Base-by-base conservation (phyloP, 2,888 invertebrate genomes). In the Calameuta idolon region DNA sequence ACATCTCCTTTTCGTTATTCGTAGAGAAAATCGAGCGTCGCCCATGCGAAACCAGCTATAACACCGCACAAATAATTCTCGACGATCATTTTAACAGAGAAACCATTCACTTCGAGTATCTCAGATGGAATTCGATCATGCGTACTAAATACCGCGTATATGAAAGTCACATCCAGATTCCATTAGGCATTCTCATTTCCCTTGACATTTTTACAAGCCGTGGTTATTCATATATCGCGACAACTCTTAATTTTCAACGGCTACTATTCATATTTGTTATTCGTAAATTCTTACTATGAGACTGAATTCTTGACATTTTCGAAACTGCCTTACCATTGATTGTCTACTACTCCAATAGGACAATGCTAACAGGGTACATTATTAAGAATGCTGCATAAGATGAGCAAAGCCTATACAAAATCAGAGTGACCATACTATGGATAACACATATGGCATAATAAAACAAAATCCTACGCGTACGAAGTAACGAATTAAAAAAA, bases 11-110 rank as follows among this genome's bases (percentile, higher is more conserved):
- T 9, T 55, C 55, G 55, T 55, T 55, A 55, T 23, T 85, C 83
- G 83, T 82, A 80, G 84, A 84, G 85, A 87, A 88, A 87, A 87
- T 84, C 84, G 83, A 87, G 83, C 81, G 81, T 85, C 83, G 82
- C 81, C 83, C 83, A 82, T 85, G 87, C 84, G 86, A 82, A 83
- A 84, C 85, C 83, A 83, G 81, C 79, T 82, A 84, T 82, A 85
- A 87, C 86, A 79, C 78, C 79, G 73, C 79, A 55, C 55, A 23
- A 55, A 55, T 55, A 55, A 55, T 55, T 55, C 23, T 55, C 55
- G 23, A 23, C 55, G 23, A 55, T 55, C 55, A 23, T 55, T 55
- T 55, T 23, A 55, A 55, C 55, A 23, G 55, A 23, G 55, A 55
- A 55, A 55, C 55, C 55, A 55, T 55, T 55, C 55, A 55, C 55